Evolutionary conservation across 53 echinoderm and acorn worm genomes (phyloP).

Genomic region (Zoroaster sp.): DNA sequence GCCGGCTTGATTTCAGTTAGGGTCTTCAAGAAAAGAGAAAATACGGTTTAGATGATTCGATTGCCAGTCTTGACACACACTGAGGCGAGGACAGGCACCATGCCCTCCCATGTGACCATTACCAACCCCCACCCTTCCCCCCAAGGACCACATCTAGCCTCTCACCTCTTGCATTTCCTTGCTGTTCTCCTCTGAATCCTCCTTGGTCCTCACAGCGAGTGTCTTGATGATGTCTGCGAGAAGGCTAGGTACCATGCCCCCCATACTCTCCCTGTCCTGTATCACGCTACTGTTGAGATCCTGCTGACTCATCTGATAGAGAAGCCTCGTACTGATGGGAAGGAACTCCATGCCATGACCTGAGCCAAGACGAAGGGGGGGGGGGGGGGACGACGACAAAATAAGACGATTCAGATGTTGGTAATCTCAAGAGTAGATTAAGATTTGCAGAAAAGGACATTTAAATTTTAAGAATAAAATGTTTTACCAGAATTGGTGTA

Average conservation of each 20-base stretch:
- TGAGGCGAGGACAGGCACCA: too few relatives aligned
- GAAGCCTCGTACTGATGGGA: conserved; percentile 25
- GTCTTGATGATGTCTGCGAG: conserved; percentile 44
- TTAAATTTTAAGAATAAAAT: too few relatives aligned
- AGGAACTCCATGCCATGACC: conserved; percentile 48
- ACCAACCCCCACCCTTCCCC: too few relatives aligned
- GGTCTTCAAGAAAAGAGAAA: conserved; percentile 35
- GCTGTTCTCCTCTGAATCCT: conserved; percentile 14
- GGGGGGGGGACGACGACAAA: neutral
- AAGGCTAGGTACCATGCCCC: neutral
- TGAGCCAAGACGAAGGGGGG: neutral
- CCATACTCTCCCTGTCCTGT: neutral
- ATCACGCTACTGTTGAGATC: neutral
- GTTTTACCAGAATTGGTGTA: too few relatives aligned
- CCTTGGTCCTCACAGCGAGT: conserved; percentile 25
- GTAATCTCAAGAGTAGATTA: too few relatives aligned
- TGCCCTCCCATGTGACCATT: too few relatives aligned
- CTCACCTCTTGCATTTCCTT: conserved; percentile 52
- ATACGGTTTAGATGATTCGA: neutral
- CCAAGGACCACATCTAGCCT: neutral
- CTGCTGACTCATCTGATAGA: conserved; percentile 61
- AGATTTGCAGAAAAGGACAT: too few relatives aligned
- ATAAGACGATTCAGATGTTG: too few relatives aligned
- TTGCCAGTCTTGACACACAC: too few relatives aligned
- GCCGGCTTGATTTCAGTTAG: conserved; percentile 70